Evolutionary conservation across 1,140 invertebrate species (phyloP), one percentile per base, ranked within the genome.

Genomic region (Zaprionus davidi): DNA sequence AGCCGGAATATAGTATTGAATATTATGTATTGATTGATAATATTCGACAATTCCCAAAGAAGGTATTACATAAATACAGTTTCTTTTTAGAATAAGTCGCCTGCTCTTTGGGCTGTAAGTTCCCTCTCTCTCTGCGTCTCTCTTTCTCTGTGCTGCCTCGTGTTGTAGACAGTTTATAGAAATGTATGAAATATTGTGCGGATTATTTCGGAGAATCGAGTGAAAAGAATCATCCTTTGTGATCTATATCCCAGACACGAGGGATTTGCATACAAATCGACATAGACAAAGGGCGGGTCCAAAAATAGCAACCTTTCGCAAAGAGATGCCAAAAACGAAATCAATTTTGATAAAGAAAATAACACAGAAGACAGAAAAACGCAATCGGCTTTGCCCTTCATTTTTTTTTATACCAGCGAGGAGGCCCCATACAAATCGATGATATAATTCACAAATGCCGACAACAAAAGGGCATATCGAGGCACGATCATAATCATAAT

Each of bases 331-430:
- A 41, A 28, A 65, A 63, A 69, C 59, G 58, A 75, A 75, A 70
- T 70, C 60, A 70, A 78, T 75, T 70, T 65, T 12, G 20, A 24
- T 22, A 24, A 24, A 51, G 46, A 51, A 20, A 20, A 20, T 5
- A 46, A n/a, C 3, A 44, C 7, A 49, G 46, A 49, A 24, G 20
- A 44, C 15, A 41, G n/a, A 13, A 51, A 69, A 78, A 76, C 60
- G 67, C 68, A 76, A 74, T 62, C 71, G 31, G 71, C 38, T 69
- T 70, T 15, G 58, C 66, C 71, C 58, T 69, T 73, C 49, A 68
- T 73, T 51, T 72, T 34, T 49, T 15, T 15, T 38, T 36, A 20
- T 36, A n/a, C 3, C 1, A 36, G 11, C 34, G 9, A 36, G 34
- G 34, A 5, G 1, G 13, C 20, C 17, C n/a, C 28, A 53, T 20